These are phyloP conservation scores for Galerucella calmariensis DNA, from an alignment of 2,888 invertebrate species.

Conservation along the genomic window DNA sequence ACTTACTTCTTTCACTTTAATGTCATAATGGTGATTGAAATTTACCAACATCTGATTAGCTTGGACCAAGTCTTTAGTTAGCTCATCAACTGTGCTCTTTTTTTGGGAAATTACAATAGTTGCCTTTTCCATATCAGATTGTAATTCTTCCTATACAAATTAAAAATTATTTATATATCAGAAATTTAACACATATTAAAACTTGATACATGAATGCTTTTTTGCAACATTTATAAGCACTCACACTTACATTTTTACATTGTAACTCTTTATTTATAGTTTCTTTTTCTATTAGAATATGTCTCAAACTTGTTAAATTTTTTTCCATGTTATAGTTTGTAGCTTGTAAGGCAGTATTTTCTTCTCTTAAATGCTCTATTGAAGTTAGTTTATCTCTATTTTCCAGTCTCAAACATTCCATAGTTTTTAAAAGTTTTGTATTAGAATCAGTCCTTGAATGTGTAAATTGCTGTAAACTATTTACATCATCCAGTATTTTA, in stretches of 20 bases:
- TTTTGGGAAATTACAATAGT: constrained; percentile 60
- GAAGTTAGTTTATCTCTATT: constrained; percentile 50
- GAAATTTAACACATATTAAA: neutral
- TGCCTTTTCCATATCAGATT: constrained; percentile 59
- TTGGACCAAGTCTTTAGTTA: constrained; percentile 61
- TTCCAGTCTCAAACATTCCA: constrained; percentile 58
- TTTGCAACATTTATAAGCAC: neutral
- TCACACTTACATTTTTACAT: constrained; percentile 53
- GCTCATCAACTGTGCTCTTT: constrained; percentile 59
- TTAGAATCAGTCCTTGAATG: constrained; percentile 52
- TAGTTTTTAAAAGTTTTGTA: constrained; percentile 51
- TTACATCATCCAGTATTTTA: constrained; percentile 53
- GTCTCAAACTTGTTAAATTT: constrained; percentile 49
- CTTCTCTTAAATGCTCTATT: constrained; percentile 54
- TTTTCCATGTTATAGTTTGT: constrained; percentile 51
- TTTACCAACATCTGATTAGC: constrained; percentile 63
- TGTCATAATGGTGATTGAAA: constrained; percentile 61
- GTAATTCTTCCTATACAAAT: constrained; percentile 54
- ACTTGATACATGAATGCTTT: too few relatives aligned
- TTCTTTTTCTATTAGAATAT: constrained; percentile 47
- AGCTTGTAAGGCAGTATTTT: constrained; percentile 52
- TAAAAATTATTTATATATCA: constrained; percentile 1
- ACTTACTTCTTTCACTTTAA: constrained; percentile 56
- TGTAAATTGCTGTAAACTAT: constrained; percentile 53
- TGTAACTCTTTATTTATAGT: constrained; percentile 50